Conservation (phyloP, 2,888 invertebrate species). For the Amblyteles armatorius region DNA sequence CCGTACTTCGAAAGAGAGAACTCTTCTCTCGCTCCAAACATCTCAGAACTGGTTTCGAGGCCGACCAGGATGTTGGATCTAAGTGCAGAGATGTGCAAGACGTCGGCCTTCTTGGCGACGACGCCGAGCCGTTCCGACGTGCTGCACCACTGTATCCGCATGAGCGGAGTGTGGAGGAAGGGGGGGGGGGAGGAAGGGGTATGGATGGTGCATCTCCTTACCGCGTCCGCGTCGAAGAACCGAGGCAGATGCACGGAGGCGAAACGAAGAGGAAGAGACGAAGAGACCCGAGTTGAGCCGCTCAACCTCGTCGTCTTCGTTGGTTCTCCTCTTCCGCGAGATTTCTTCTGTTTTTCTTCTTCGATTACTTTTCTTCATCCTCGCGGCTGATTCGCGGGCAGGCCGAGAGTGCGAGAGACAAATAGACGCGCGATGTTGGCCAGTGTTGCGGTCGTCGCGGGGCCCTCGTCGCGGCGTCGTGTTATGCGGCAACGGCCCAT, state of each 20-base stretch:
- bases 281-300: background rate
- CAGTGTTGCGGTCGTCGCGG: background rate
- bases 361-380: slow-evolving; percentile 1
- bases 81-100: slow-evolving; percentile 27
- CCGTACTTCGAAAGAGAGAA: slow-evolving; percentile 26
- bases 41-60: slow-evolving; percentile 68
- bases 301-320: slow-evolving; percentile 1
- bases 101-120: slow-evolving; percentile 26
- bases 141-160: slow-evolving; percentile 34
- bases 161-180: background rate
- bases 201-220: slow-evolving; percentile 14
- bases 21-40: slow-evolving; percentile 69
- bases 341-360: slow-evolving; percentile 19
- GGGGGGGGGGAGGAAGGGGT: too few species aligned
- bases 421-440: slow-evolving; percentile 11
- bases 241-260: slow-evolving; percentile 11
- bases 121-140: slow-evolving; percentile 26
- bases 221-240: slow-evolving; percentile 3
- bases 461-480: background rate
- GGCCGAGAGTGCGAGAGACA: slow-evolving; percentile 9
- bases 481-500: slow-evolving; percentile 6
- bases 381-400: background rate
- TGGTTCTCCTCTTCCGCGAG: background rate
- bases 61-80: slow-evolving; percentile 53
- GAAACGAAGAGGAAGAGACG: background rate